Evolutionary conservation across 2,797 vertebrate genomes (phyloP), one percentile per base, ranked within the genome.

Genomic region (Bradypodion ventrale): DNA sequence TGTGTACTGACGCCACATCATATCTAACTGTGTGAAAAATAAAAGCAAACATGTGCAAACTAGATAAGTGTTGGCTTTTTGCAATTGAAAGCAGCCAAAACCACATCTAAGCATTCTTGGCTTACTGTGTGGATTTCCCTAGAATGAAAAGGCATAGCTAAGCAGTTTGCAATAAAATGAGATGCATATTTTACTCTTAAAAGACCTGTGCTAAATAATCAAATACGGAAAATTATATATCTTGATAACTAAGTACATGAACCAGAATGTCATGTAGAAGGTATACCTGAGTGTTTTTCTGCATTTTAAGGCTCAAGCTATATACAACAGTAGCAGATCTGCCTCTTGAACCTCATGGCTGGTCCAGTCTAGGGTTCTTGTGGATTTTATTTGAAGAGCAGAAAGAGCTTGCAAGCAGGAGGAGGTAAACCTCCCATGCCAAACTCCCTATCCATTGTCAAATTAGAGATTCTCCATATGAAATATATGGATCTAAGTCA

Each of bases 31-130:
- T 7, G 68, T 23, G 1, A 85, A 88, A 89, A 88, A 90, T 76
- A 74, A 70, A 88, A 87, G 82, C 66, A 78, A 88, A 49, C 12
- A 5, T 81, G 79, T 75, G n/a, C 0, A 25, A 77, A 83, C 82
- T 56, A 25, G 72, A 78, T 80, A 80, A 70, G 68, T 0, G 81
- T 35, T 75, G 23, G 4, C 0, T 44, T 62, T 94, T 90, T 84
- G 12, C 92, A 93, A 94, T 80, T 93, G 78, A 92, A 92, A 94
- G 82, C 89, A 90, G 90, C 87, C 91, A 92, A 88, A 89, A 83
- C 92, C 92, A 94, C 94, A 94, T 90, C 92, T 93, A 93, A 93
- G 90, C 92, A 91, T 93, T 92, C 89, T 87, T 94, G 92, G 80
- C 89, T 89, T 89, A 37, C 76, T 87, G 78, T 72, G 1, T 44